Base-by-base conservation (phyloP, 2,797 vertebrate genomes). In the Lindbergichthys nudifrons region DNA sequence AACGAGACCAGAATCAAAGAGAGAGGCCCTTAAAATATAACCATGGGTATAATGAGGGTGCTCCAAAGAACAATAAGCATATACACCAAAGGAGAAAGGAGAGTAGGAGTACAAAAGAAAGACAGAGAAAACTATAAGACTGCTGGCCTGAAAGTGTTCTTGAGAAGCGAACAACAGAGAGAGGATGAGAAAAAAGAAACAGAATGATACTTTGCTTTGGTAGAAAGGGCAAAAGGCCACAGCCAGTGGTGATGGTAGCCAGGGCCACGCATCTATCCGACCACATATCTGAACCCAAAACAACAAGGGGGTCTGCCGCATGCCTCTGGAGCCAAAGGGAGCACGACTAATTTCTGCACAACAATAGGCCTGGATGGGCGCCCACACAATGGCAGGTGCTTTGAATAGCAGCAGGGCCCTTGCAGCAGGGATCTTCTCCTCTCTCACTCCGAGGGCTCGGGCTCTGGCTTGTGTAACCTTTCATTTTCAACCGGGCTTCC, bases 351-450 rank as follows among this genome's bases (percentile, higher is more conserved):
- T 94, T 94, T 92, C 90, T 92, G 81, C 88, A 83, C 90, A 93
- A 92, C 91, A 93, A 94, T 94, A 65, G 88, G 82, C 82, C 85
- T 92, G 92, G 88, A 94, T 89, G 89, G 88, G 89, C 87, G 92
- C 90, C 93, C 93, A 94, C 92, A 94, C 92, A 94, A 94, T 94
- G 91, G 94, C 94, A 94, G 94, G 94, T 95, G 94, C 92, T 92
- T 90, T 92, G 93, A 94, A 93, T 93, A 92, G 93, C 88, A 90
- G 92, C 91, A 89, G 90, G 90, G 81, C 88, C 89, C 89, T 92
- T 87, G 88, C 87, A 89, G 92, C 85, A 53, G 91, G 92, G 93
- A 92, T 93, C 92, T 90, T 90, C 91, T 92, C 81, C 90, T 87
- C 89, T 92, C 87, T 87, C 86, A 88, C 89, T 87, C 83, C 11